Base-by-base conservation (phyloP, 2,888 invertebrate species). In the Scaptomyza parva region DNA sequence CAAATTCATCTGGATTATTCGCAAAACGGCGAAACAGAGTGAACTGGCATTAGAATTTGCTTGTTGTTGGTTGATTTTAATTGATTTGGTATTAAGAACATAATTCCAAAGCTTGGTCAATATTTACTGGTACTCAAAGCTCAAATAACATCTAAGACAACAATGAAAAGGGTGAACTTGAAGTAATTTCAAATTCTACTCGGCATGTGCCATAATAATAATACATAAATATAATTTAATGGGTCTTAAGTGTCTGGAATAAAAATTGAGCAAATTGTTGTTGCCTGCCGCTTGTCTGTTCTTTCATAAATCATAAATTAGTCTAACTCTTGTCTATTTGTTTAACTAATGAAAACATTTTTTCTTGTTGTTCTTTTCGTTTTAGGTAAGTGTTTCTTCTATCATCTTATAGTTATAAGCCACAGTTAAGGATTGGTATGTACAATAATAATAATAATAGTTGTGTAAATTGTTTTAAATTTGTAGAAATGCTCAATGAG, bases 351-450 rank as follows among this genome's bases (percentile, higher is more conserved):
- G 33, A 51, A 40, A 48, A 55, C 26, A n/a, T n/a, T n/a, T 35
- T 11, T 47, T 48, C 59, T 20, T 37, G 7, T 51, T 41, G 47
- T 39, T 69, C 58, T 39, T 70, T 40, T 81, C 60, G 30, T 80
- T 80, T 44, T 69, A 80, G 79, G 79, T 80, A 80, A 80, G 79
- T 82, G 62, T 14, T 44, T 44, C 18, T 39, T 8, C 4, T 24
- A 8, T 26, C 0, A 17, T 37, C 3, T 18, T 11, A 24, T 18
- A 47, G 20, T 43, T 37, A 30, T 14, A 28, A 28, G 28, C 9
- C 24, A 26, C 24, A 26, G 6, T 6, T 6, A 26, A 26, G 12
- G 28, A 52, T 57, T 44, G 77, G 78, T 77, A 72, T 63, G 77
- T 60, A 66, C 43, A 35, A 1, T 11, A 11, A 40, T 20, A 30